phyloP scores from a whole-genome alignment of 2,113 vertebrate species.

The Chiloscyllium plagiosum region DNA sequence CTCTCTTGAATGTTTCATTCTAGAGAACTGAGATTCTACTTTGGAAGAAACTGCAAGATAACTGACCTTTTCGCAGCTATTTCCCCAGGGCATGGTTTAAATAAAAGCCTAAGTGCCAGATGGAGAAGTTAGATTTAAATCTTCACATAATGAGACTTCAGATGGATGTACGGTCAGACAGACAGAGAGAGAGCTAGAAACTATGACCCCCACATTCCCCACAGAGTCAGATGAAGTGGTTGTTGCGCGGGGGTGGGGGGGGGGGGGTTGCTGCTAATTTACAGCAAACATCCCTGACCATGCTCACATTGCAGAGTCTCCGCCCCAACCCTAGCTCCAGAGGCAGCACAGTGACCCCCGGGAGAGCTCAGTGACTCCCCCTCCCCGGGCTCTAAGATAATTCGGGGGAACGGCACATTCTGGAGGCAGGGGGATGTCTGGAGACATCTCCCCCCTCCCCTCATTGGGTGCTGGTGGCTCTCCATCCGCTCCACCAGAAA shows the following conservation, averaged over 20 bases:
- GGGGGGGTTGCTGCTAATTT: too few relatives aligned
- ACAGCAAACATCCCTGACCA: background rate
- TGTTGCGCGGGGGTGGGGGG: too few relatives aligned
- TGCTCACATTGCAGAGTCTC: background rate
- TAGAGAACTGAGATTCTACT: background rate
- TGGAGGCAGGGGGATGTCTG: too few relatives aligned
- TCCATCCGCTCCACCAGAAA: too few relatives aligned
- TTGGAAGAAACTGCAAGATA: background rate
- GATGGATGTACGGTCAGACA: background rate
- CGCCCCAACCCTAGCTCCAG: background rate
- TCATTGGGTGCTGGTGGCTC: too few relatives aligned
- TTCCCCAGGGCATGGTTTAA: background rate
- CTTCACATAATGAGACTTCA: background rate
- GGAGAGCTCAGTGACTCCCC: too few relatives aligned
- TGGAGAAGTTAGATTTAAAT: background rate
- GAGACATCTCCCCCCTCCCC: too few relatives aligned
- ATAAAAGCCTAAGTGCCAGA: background rate
- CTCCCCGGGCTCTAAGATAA: too few relatives aligned
- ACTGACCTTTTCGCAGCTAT: background rate
- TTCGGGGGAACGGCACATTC: too few relatives aligned
- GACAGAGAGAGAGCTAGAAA: too few relatives aligned
- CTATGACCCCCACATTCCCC: background rate
- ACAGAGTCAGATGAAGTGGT: background rate
- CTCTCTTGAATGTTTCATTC: background rate
- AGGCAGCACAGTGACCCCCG: too few relatives aligned